These are phyloP conservation scores for Pelodiscus sinensis DNA, from an alignment of 2,113 vertebrate genomes.

Conservation along the genomic window DNA sequence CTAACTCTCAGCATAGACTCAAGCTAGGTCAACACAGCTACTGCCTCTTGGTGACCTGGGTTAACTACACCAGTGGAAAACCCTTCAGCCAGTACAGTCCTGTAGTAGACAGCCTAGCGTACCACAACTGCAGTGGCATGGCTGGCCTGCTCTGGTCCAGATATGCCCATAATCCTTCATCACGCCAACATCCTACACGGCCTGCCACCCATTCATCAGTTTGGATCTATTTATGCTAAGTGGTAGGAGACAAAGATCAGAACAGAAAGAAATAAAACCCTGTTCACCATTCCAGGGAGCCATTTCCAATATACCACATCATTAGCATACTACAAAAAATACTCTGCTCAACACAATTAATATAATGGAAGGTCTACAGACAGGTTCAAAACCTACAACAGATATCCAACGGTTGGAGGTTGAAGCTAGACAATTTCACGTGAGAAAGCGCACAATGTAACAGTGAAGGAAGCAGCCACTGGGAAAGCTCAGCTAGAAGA, in stretches of 20 bases:
- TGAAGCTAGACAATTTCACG: neutral
- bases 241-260: neutral
- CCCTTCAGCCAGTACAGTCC: neutral
- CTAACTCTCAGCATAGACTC: neutral
- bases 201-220: neutral
- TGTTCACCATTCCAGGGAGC: neutral
- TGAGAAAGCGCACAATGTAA: neutral
- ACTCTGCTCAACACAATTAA: neutral
- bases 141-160: neutral
- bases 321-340: neutral
- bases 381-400: neutral
- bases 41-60: neutral
- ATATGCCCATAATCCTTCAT: neutral
- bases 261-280: neutral
- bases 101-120: neutral
- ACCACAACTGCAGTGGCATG: neutral
- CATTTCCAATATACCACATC: neutral
- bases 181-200: neutral
- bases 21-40: neutral
- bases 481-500: neutral
- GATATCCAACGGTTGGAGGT: neutral
- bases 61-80: neutral
- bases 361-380: accelerated
- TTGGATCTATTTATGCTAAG: neutral
- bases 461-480: neutral